phyloP scores from a whole-genome alignment of 2,888 invertebrate genomes.

The Chymomyza amoena region DNA sequence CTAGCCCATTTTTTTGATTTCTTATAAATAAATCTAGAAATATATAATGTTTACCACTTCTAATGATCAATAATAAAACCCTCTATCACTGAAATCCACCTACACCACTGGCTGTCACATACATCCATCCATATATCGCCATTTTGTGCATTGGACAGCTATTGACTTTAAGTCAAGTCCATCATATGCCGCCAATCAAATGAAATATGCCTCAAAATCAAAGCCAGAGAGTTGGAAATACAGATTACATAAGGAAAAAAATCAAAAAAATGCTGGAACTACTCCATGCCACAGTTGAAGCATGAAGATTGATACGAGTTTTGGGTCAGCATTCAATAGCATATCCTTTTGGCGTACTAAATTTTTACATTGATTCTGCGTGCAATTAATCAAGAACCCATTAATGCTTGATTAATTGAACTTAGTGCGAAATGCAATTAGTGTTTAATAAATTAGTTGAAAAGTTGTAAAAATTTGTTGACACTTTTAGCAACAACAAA shows the following conservation, averaged over 20 bases:
- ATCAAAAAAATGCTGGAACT: slow-evolving; percentile 34
- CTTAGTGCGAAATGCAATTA: slow-evolving; percentile 62
- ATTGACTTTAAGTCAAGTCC: not conserved
- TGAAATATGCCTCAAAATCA: slow-evolving; percentile 1
- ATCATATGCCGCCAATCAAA: not conserved
- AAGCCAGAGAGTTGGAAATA: slow-evolving; percentile 11
- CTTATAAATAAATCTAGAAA: too few relatives aligned
- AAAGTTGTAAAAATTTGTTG: slow-evolving; percentile 25
- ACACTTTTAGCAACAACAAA: not conserved
- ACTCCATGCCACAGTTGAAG: not conserved
- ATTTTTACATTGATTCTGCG: not conserved
- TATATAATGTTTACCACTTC: too few relatives aligned
- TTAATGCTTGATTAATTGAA: slow-evolving; percentile 59
- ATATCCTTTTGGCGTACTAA: slow-evolving; percentile 11
- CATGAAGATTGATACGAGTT: slow-evolving; percentile 70
- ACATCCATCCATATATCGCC: not conserved
- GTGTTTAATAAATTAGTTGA: slow-evolving; percentile 54
- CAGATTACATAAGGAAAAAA: slow-evolving; percentile 5
- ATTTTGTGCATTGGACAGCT: not conserved
- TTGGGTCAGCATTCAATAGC: slow-evolving; percentile 56
- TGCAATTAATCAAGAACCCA: slow-evolving; percentile 60
- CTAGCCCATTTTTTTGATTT: too few relatives aligned
- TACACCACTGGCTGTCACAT: not conserved
- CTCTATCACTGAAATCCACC: too few relatives aligned
- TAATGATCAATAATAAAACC: too few relatives aligned